Evolutionary conservation across 2,888 invertebrate species (phyloP).

Genomic region (Tipula helvola): DNA sequence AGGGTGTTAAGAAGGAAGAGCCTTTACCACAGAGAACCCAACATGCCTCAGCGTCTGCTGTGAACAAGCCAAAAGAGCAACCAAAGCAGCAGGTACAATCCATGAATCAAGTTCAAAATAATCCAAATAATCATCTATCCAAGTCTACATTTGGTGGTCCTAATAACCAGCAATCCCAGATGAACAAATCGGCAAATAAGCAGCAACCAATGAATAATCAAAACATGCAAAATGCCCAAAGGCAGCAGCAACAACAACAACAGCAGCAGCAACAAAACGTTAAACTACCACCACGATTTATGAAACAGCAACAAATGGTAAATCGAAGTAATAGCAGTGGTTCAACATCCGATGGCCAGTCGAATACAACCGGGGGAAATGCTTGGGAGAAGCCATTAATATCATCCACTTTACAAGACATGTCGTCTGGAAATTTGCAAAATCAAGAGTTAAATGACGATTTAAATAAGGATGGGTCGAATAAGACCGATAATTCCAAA

Average conservation of each 20-base stretch:
- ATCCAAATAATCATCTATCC: background rate
- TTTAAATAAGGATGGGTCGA: constrained; percentile 26
- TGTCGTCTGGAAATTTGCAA: background rate
- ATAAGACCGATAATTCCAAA: constrained; percentile 22
- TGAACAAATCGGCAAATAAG: constrained; percentile 36
- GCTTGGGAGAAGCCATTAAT: constrained; percentile 81
- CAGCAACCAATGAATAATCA: constrained; percentile 25
- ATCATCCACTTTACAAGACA: background rate
- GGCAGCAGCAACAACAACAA: background rate
- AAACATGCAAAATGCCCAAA: constrained; percentile 32
- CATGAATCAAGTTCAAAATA: background rate
- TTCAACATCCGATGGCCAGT: constrained; percentile 44
- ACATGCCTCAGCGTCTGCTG: background rate
- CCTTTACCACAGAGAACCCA: background rate
- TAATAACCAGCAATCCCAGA: constrained; percentile 30
- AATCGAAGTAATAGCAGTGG: background rate
- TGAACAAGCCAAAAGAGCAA: background rate
- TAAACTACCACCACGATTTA: constrained; percentile 64
- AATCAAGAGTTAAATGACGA: background rate
- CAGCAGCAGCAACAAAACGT: constrained; percentile 17
- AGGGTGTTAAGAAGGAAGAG: background rate
- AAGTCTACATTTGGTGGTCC: background rate
- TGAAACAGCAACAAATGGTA: constrained; percentile 45
- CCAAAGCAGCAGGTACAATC: background rate
- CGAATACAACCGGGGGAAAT: constrained; percentile 45